A percentile compares a stretch with the other conserved stretches of the same genome.
Evolutionary conservation across 2,113 vertebrate species (phyloP).

Genomic region (Cyprinodon tularosa): DNA sequence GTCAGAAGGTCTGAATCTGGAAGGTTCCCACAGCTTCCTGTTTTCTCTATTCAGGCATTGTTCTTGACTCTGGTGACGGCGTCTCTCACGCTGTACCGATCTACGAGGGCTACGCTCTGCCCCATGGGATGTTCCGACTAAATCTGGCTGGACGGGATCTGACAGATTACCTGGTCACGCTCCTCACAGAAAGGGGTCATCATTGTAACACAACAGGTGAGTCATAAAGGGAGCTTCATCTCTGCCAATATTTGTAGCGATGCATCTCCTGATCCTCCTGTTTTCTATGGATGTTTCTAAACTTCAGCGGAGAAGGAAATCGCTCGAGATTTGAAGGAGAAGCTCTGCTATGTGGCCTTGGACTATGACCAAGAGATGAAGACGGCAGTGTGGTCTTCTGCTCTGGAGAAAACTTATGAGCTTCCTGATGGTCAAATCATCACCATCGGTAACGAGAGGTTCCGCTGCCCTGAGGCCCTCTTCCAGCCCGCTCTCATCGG

Average conservation of each 20-base stretch:
- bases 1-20: background rate
- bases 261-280: too few relatives aligned
- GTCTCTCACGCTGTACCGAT: conserved; percentile 2
- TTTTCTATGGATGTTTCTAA: background rate
- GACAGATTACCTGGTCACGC: conserved; percentile 15
- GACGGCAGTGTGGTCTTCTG: conserved; percentile 96
- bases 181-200: conserved; percentile 3
- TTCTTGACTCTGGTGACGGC: conserved; percentile 12
- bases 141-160: conserved; percentile 9
- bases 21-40: background rate
- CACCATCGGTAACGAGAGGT: conserved; percentile 99
- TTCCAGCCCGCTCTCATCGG: conserved; percentile 99
- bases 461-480: conserved; percentile 99
- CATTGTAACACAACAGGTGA: conserved; percentile 3
- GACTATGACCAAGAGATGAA: conserved; percentile 99
- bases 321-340: conserved; percentile 99
- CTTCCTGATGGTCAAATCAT: conserved; percentile 98
- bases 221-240: background rate
- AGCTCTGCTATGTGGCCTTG: conserved; percentile 98
- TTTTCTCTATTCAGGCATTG: background rate
- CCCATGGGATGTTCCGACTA: conserved; percentile 5
- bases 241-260: too few relatives aligned
- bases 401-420: conserved; percentile 99
- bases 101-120: conserved; percentile 18
- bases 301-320: conserved; percentile 95